These are phyloP conservation scores for Mobula hypostoma DNA, from an alignment of 2,113 vertebrate species.

Conservation along the genomic window DNA sequence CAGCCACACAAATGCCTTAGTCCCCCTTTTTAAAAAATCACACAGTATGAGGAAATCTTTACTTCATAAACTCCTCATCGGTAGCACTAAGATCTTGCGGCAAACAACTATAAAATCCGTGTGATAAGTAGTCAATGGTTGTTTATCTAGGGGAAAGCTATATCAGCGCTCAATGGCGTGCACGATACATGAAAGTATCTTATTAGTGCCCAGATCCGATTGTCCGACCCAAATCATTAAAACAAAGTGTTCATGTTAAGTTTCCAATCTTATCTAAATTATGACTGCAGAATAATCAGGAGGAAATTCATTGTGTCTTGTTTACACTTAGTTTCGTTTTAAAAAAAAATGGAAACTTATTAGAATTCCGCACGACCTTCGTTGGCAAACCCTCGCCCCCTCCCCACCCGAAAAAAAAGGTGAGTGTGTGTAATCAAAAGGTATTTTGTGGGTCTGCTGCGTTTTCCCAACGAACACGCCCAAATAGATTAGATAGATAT, in stretches of 20 bases:
- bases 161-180: not conserved
- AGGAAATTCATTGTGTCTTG: not conserved
- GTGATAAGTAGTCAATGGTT: not conserved
- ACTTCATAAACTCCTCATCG: not conserved
- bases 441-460: constrained; percentile 26
- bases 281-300: not conserved
- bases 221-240: not conserved
- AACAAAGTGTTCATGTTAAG: not conserved
- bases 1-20: not conserved
- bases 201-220: no score
- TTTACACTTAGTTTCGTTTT: not conserved
- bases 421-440: constrained; percentile 16
- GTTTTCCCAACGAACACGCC: constrained; percentile 58
- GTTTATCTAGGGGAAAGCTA: not conserved
- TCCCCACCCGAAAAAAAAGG: not conserved
- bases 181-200: not conserved
- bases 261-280: not conserved
- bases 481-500: constrained; percentile 56
- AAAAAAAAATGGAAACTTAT: not conserved
- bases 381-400: not conserved
- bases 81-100: not conserved
- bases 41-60: not conserved
- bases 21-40: not conserved
- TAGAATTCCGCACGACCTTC: not conserved
- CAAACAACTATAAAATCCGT: not conserved